Conservation (phyloP, 2,888 invertebrate genomes). For the Acrobasis consociella region DNA sequence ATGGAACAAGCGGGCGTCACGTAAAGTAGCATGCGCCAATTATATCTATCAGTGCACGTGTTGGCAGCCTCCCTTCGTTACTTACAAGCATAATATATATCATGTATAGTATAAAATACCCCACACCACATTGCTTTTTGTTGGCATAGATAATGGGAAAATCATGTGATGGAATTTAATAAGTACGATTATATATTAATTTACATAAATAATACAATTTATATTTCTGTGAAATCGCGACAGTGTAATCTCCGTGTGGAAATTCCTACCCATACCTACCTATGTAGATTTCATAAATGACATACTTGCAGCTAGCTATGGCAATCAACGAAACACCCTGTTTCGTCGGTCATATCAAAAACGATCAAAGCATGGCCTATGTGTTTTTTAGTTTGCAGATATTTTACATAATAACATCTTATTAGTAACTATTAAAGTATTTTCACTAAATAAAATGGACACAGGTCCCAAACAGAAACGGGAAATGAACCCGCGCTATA, state of each 20-base stretch:
- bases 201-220: too few relatives aligned
- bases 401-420: too few relatives aligned
- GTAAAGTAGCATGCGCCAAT: conserved; percentile 23
- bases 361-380: too few relatives aligned
- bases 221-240: too few relatives aligned
- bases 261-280: too few relatives aligned
- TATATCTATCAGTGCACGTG: conserved; percentile 9
- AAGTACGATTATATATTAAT: not conserved
- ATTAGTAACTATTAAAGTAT: not conserved
- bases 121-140: not conserved
- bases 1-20: conserved; percentile 31
- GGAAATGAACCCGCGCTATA: conserved; percentile 74
- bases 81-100: not conserved
- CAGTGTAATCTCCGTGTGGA: too few relatives aligned
- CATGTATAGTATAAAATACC: not conserved
- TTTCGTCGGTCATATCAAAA: too few relatives aligned
- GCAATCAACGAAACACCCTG: too few relatives aligned
- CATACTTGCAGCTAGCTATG: too few relatives aligned
- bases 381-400: too few relatives aligned
- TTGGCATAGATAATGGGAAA: not conserved
- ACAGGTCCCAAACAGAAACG: conserved; percentile 69
- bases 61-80: conserved; percentile 3
- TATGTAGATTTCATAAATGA: too few relatives aligned
- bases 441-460: conserved; percentile 54
- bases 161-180: not conserved